A percentile compares a stretch with the other conserved stretches of the same genome.
phyloP scores from a whole-genome alignment of 2,113 vertebrate species.

The Heliornis fulica region DNA sequence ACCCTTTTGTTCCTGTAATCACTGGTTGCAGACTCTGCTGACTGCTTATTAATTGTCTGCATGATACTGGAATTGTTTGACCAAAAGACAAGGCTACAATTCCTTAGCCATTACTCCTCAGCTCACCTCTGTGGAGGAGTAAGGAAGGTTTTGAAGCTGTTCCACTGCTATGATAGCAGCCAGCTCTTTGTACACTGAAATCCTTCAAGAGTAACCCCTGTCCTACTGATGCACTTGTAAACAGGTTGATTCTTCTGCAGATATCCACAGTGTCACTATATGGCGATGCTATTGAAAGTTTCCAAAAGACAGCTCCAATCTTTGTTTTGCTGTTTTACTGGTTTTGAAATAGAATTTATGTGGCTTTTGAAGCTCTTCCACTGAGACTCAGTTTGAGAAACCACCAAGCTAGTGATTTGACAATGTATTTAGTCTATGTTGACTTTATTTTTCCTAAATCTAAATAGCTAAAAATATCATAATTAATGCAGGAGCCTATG shows the following conservation, averaged over 20 bases:
- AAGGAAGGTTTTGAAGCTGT: not conserved
- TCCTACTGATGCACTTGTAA: not conserved
- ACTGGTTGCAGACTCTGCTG: not conserved
- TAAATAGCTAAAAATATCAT: constrained; percentile 63
- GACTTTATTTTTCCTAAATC: constrained; percentile 56
- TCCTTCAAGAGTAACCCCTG: not conserved
- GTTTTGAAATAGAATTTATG: constrained; percentile 31
- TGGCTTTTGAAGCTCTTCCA: constrained; percentile 40
- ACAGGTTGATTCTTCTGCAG: not conserved
- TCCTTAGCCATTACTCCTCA: not conserved
- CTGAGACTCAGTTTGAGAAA: constrained; percentile 28
- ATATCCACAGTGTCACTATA: not conserved
- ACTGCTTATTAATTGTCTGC: constrained; percentile 48
- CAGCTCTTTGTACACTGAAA: not conserved
- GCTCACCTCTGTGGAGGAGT: not conserved
- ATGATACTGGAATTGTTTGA: constrained; percentile 20
- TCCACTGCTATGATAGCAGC: not conserved
- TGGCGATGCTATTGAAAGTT: not conserved
- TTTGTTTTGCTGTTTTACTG: constrained; percentile 44
- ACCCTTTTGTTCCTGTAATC: constrained; percentile 50
- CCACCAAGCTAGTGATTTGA: constrained; percentile 54
- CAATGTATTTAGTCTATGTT: constrained; percentile 44
- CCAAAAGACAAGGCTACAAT: not conserved
- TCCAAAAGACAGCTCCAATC: not conserved
- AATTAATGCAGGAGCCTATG: constrained; percentile 20